phyloP scores from a whole-genome alignment of 1,140 invertebrate species.

The Bombus polaris region DNA sequence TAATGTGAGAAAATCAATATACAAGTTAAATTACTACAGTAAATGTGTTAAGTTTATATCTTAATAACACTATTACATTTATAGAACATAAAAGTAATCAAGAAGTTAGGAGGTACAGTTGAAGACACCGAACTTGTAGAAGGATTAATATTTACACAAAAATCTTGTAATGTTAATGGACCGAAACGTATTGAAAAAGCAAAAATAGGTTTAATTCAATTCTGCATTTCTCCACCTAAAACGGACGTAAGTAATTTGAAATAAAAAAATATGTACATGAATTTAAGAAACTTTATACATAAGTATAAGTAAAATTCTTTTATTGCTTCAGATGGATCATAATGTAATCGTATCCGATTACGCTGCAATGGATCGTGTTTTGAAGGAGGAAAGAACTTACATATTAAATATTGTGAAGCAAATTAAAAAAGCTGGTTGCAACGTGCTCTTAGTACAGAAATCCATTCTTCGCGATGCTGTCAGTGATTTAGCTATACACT shows the following conservation, averaged over 20 bases:
- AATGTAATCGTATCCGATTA: conserved; percentile 99
- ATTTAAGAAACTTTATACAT: not conserved
- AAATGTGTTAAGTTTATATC: conserved; percentile 1
- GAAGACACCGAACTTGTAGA: conserved; percentile 99
- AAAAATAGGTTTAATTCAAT: conserved; percentile 99
- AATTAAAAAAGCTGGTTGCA: conserved; percentile 99
- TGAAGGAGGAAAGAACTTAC: conserved; percentile 99
- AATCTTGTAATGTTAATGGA: conserved; percentile 94
- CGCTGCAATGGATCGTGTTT: conserved; percentile 98
- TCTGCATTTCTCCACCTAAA: conserved; percentile 99
- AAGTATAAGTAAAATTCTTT: conserved; percentile 3
- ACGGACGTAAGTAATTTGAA: conserved; percentile 91
- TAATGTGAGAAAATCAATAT: conserved; percentile 73
- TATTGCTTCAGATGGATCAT: conserved; percentile 95
- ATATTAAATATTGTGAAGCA: conserved; percentile 99
- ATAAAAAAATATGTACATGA: not conserved
- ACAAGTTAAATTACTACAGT: conserved; percentile 3
- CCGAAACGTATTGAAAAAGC: conserved; percentile 98
- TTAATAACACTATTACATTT: conserved; percentile 37
- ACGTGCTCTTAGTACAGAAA: conserved; percentile 98
- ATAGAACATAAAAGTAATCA: conserved; percentile 96
- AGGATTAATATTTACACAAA: conserved; percentile 96
- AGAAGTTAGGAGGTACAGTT: conserved; percentile 97
- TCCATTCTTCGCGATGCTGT: conserved; percentile 99
- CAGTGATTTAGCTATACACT: conserved; percentile 98